A percentile compares a stretch with the other conserved stretches of the same genome.
Conservation (phyloP, 2,797 vertebrate genomes). For the Gallirallus australis region DNA sequence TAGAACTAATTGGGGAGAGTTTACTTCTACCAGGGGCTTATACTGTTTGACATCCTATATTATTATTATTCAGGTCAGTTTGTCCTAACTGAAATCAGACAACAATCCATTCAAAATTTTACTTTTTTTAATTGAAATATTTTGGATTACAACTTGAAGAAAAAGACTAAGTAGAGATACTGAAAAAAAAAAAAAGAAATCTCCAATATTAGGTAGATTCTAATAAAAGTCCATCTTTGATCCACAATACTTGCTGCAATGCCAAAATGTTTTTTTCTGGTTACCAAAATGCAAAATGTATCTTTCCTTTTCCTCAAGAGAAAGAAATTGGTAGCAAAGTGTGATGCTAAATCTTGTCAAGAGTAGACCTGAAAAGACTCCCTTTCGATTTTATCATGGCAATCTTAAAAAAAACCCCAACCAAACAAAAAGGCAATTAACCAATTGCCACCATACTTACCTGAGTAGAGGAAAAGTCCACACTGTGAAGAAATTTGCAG, state of each 20-base stretch:
- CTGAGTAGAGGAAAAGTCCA: constrained; percentile 86
- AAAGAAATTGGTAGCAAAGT: background rate
- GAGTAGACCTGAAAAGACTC: background rate
- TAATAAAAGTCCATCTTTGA: background rate
- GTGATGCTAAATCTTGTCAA: background rate
- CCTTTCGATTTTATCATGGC: background rate
- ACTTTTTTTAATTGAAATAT: background rate
- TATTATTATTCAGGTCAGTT: background rate
- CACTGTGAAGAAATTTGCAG: constrained; percentile 83
- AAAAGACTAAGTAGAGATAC: background rate
- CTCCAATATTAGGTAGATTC: background rate
- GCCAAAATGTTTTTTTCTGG: background rate
- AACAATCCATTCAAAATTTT: background rate
- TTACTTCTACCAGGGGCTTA: background rate
- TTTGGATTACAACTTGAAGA: background rate
- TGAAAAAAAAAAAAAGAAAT: background rate
- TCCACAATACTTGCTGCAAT: background rate
- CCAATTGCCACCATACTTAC: constrained; percentile 57
- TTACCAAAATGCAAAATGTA: background rate
- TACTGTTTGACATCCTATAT: background rate
- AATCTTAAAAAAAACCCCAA: background rate
- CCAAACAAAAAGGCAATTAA: background rate
- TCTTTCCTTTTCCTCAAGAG: background rate
- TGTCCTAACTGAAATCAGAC: background rate
- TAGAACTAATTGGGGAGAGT: background rate